Evolutionary conservation across 1,140 invertebrate genomes (phyloP).

Genomic region (Diabrotica undecimpunctata): DNA sequence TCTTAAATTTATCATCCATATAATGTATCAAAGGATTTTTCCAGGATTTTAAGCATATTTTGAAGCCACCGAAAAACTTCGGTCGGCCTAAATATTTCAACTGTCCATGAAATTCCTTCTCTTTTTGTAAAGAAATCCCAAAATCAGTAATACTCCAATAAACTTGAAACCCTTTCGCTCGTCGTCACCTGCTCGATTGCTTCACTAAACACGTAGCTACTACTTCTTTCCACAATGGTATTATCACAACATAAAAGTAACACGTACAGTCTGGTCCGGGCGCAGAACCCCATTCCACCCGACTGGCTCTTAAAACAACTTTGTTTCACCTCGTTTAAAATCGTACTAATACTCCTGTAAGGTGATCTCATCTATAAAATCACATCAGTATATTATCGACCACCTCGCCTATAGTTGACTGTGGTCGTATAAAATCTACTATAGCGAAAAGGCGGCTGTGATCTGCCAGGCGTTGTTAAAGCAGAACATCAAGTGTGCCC

Average conservation of each 20-base stretch:
- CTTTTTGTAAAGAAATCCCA: not conserved
- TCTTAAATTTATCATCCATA: no score
- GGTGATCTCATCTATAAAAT: conserved; percentile 42
- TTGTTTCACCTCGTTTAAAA: conserved; percentile 36
- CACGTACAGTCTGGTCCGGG: conserved; percentile 13
- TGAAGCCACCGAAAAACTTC: no score
- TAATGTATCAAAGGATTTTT: no score
- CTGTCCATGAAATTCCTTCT: not conserved
- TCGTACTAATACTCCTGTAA: conserved; percentile 29
- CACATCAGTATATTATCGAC: conserved; percentile 42
- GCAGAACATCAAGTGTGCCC: conserved; percentile 15
- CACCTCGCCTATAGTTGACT: conserved; percentile 7
- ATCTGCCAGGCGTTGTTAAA: conserved; percentile 39
- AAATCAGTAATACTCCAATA: not conserved
- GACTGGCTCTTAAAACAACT: conserved; percentile 31
- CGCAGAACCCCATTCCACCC: conserved; percentile 7
- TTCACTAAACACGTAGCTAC: conserved; percentile 5
- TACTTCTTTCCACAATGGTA: conserved; percentile 20
- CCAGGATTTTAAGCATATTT: no score
- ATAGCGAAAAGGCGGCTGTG: conserved; percentile 28
- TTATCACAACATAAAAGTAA: conserved; percentile 16
- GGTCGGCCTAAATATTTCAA: not conserved
- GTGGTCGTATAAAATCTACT: conserved; percentile 1
- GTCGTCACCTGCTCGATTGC: not conserved
- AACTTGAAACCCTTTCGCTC: not conserved